Percentiles rank a stretch among this genome's conserved stretches.
Evolutionary conservation across 2,888 invertebrate genomes (phyloP).

Genomic region (Leptinotarsa rubiginosa): DNA sequence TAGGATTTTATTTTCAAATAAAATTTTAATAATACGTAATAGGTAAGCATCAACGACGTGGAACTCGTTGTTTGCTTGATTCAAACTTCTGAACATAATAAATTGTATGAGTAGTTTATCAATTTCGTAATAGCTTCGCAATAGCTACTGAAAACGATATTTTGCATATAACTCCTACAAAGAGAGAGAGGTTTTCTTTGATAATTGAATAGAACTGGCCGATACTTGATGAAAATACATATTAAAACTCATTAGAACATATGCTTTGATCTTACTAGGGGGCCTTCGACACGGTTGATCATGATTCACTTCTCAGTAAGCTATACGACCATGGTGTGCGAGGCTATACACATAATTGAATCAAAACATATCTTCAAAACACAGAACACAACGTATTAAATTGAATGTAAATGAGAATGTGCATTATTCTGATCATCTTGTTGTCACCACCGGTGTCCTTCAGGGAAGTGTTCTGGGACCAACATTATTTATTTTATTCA

Average conservation of each 20-base stretch:
- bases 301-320: conserved; percentile 13
- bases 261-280: conserved; percentile 7
- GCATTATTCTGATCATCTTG: conserved; percentile 15
- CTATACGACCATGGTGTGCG: conserved; percentile 5
- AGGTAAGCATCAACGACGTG: not conserved
- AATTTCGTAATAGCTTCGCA: no score
- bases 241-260: not conserved
- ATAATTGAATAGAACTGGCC: no score
- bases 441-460: conserved; percentile 5
- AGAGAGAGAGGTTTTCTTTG: no score
- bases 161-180: no score
- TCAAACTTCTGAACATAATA: no score
- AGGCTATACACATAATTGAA: not conserved
- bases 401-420: not conserved
- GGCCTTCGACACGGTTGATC: conserved; percentile 3
- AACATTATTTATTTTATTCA: conserved; percentile 6
- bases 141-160: no score
- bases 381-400: not conserved
- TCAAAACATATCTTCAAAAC: not conserved
- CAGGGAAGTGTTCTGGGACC: not conserved
- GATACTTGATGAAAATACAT: no score
- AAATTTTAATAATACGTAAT: not conserved
- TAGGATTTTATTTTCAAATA: not conserved
- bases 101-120: no score
- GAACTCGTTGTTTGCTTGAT: no score